These are phyloP conservation scores for Apotomis betuletana DNA, from an alignment of 2,888 invertebrate genomes.

Conservation along the genomic window DNA sequence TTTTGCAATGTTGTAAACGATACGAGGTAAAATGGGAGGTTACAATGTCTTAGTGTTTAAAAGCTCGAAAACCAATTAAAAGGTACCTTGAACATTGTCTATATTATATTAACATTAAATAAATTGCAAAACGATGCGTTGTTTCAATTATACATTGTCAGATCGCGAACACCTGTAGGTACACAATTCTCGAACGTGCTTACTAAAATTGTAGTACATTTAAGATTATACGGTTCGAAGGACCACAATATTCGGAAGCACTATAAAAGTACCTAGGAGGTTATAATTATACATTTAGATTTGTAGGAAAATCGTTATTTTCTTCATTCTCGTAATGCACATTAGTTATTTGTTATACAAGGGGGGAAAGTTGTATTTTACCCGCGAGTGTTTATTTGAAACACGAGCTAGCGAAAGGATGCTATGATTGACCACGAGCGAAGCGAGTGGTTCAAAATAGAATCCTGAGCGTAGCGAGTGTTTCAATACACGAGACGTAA, in stretches of 20 bases:
- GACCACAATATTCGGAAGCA: conserved; percentile 1
- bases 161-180: background rate
- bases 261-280: background rate
- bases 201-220: background rate
- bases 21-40: conserved; percentile 75
- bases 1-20: conserved; percentile 79
- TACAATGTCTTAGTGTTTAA: conserved; percentile 80
- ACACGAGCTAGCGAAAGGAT: too few relatives aligned
- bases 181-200: background rate
- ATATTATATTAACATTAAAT: conserved; percentile 84
- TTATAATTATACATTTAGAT: too few relatives aligned
- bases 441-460: too few relatives aligned
- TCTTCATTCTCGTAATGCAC: too few relatives aligned
- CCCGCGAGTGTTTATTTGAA: too few relatives aligned
- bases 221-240: conserved; percentile 11
- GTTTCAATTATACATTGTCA: conserved; percentile 30
- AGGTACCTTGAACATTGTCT: conserved; percentile 84
- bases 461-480: too few relatives aligned
- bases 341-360: too few relatives aligned
- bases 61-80: conserved; percentile 82
- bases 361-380: too few relatives aligned
- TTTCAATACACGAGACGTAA: too few relatives aligned
- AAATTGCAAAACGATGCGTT: conserved; percentile 69
- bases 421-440: too few relatives aligned
- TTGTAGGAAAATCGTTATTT: too few relatives aligned